These are phyloP conservation scores for Oxyruncus cristatus DNA, from an alignment of 2,113 vertebrate species.

Conservation along the genomic window DNA sequence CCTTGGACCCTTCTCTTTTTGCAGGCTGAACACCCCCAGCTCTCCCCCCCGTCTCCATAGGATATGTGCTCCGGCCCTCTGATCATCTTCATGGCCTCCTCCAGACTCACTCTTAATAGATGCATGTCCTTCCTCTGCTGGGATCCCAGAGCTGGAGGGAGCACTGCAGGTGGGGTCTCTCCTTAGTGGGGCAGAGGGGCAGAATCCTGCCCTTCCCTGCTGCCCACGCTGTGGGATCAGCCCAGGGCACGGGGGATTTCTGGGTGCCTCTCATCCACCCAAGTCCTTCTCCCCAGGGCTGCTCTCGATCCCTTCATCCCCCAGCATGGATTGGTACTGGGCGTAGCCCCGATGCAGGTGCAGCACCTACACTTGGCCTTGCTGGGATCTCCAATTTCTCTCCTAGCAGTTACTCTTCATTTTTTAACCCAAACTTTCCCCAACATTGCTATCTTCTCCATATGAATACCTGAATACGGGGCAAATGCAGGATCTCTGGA, in stretches of 20 bases:
- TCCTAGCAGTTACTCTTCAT: not conserved
- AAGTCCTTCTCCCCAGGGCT: not conserved
- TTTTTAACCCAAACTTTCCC: not conserved
- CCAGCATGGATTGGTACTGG: not conserved
- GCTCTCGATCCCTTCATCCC: not conserved
- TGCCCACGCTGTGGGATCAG: not conserved
- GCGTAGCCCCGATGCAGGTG: not conserved
- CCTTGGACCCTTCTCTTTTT: not conserved
- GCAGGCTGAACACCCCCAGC: not conserved
- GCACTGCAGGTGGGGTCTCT: not conserved
- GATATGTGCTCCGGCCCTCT: not conserved
- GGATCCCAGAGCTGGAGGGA: not conserved
- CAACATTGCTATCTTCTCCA: not conserved
- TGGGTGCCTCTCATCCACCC: not conserved
- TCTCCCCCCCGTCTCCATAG: not conserved
- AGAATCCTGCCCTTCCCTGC: not conserved
- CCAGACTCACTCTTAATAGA: not conserved
- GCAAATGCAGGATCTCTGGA: conserved; percentile 92
- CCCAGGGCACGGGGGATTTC: not conserved
- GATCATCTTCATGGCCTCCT: not conserved
- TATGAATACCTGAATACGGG: conserved; percentile 88
- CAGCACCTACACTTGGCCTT: not conserved
- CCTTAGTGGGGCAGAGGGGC: not conserved
- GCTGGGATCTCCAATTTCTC: not conserved
- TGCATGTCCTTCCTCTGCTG: not conserved